Percentiles rank a stretch among this genome's conserved stretches.
phyloP scores from a whole-genome alignment of 2,888 invertebrate genomes.

The Drosophila planitibia region DNA sequence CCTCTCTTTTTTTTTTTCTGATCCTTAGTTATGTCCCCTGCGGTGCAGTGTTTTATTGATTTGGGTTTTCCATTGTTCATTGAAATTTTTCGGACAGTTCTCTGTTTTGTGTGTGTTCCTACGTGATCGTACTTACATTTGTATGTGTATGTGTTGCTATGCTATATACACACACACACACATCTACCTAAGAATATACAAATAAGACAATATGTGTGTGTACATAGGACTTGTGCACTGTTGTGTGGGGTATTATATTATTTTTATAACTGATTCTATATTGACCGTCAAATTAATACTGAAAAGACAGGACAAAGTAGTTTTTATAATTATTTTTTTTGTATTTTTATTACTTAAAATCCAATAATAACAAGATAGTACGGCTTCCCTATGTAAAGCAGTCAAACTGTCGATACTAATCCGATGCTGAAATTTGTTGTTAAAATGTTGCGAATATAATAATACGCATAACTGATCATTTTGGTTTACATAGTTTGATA shows the following conservation, averaged over 20 bases:
- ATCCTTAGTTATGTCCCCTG: slow-evolving; percentile 69
- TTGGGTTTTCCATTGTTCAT: slow-evolving; percentile 64
- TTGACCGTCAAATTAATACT: slow-evolving; percentile 11
- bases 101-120: slow-evolving; percentile 27
- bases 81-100: slow-evolving; percentile 28
- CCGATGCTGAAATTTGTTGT: neutral
- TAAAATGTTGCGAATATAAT: neutral
- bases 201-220: neutral
- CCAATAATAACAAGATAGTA: neutral
- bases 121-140: slow-evolving; percentile 17
- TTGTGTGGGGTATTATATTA: neutral
- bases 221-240: slow-evolving; percentile 2
- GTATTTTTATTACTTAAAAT: neutral
- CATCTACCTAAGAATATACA: slow-evolving; percentile 6
- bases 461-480: neutral
- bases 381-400: neutral
- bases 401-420: neutral
- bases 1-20: slow-evolving; percentile 22
- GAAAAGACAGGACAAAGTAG: slow-evolving; percentile 1
- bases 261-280: slow-evolving; percentile 9
- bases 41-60: slow-evolving; percentile 73
- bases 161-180: neutral
- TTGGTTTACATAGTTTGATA: neutral
- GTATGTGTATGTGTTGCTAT: neutral
- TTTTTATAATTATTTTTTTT: neutral